Base-by-base conservation (phyloP, 2,113 vertebrate genomes). In the Myotis lucifugus region DNA sequence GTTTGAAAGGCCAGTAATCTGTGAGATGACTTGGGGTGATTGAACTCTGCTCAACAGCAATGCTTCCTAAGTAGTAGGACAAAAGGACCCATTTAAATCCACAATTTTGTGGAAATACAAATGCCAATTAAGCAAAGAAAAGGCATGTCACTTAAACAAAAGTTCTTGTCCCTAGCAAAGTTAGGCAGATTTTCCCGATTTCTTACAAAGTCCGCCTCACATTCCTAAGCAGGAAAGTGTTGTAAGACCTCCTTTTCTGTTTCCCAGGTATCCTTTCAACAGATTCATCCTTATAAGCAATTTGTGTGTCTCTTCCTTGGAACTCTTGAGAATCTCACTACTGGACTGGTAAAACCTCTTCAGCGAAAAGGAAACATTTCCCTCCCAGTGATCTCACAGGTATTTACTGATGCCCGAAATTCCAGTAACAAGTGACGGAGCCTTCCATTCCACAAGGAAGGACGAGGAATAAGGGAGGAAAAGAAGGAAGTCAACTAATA, bases 401-500 rank as follows among this genome's bases (percentile, higher is more conserved):
- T 88, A 3, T 73, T 93, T 66, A 66, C 74, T 78, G 72, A 85
- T 73, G 48, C 34, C 52, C 88, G 42, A 76, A 87, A 82, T 90
- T 95, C n/a, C 12, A 79, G 29, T 34, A 48, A 32, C 34, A 72
- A 54, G 5, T 12, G 29, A 34, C 7, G 76, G 64, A 91, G 29
- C 1, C 27, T 81, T 86, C 81, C 56, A 32, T 74, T 93, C 17
- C 27, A 74, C 8, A 81, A 76, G 18, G 19, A 92, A 79, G 32
- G 21, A 42, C 23, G 27, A 88, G 59, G 42, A 93, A 87, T 59
- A 74, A 86, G 8, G 52, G 34, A 69, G 29, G 46, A 34, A 78
- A 69, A 86, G 37, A 90, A 85, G 59, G 25, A 90, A 88, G n/a
- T 90, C 25, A 67, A 15, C 40, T 85, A 81, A 79, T 90, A 72